Evolutionary conservation across 2,888 invertebrate genomes (phyloP), one percentile per base, ranked within the genome.

Genomic region (Rhamnusium bicolor): DNA sequence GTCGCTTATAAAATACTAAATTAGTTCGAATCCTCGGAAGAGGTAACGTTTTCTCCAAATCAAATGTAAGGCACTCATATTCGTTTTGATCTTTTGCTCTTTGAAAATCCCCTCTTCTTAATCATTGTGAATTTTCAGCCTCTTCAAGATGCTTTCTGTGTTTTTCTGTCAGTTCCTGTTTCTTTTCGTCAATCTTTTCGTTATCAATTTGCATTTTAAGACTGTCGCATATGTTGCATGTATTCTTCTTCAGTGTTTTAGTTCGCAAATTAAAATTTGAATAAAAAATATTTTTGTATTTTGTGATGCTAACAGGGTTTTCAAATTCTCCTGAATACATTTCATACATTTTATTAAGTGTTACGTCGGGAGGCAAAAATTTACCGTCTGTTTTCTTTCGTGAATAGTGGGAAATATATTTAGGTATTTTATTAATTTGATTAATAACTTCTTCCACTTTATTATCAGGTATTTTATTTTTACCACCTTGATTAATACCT

Each of bases 11-110:
- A 24, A 24, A 83, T 62, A 80, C 76, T 29, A 81, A 78, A 71
- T 73, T 77, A n/a, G 81, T 82, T 16, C 81, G 77, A 24, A 82
- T 65, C 69, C 75, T 27, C 3, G 81, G 79, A 46, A 82, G 74
- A 16, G 74, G 73, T 32, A 79, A 73, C 10, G 80, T 83, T 58
- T 80, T 80, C 19, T 58, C 58, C 32, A 58, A 51, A 56, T 74
- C 63, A 32, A 72, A 69, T 24, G 24, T 24, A 24, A 24, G 24
- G 24, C 24, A 24, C 24, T 24, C 24, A 32, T 32, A 32, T 32
- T 32, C 29, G 5, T 32, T 32, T 8, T 32, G 29, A 1, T 32
- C 29, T 32, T 32, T 32, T 32, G 29, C 29, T 32, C 8, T 32
- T 32, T 32, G 29, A 32, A 32, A 32, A 32, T 32, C 29, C 29